A percentile compares a stretch with the other conserved stretches of the same genome.
These are phyloP conservation scores for Zosterops lateralis DNA, from an alignment of 2,113 vertebrate species.

Conservation along the genomic window DNA sequence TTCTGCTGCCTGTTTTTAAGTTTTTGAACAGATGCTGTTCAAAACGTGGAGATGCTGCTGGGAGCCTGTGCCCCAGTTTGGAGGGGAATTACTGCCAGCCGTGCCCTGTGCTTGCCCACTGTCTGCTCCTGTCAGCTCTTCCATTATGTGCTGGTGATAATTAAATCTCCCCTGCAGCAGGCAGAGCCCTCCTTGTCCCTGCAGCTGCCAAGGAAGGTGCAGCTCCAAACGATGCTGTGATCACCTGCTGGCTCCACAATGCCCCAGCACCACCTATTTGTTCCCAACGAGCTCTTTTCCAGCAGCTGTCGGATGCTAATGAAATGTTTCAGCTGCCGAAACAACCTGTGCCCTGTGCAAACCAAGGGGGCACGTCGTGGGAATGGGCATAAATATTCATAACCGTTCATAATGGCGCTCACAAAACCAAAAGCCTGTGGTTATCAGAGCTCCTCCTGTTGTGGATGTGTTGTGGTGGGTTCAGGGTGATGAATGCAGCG, in stretches of 20 bases:
- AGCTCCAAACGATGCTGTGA: neutral
- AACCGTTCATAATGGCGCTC: neutral
- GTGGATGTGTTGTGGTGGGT: neutral
- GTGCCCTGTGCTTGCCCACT: neutral
- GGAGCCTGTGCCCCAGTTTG: neutral
- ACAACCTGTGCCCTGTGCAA: slow-evolving; percentile 41
- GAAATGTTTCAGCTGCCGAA: slow-evolving; percentile 18
- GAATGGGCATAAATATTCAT: slow-evolving; percentile 42
- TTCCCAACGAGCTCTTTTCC: neutral
- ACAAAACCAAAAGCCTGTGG: neutral
- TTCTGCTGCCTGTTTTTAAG: neutral
- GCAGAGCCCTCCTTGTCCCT: neutral
- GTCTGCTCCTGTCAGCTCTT: neutral
- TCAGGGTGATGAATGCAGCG: neutral
- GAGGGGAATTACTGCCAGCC: neutral
- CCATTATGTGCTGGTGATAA: neutral
- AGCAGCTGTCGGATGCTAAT: slow-evolving; percentile 37
- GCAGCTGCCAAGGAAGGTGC: slow-evolving; percentile 15
- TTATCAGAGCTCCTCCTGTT: neutral
- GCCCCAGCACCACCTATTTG: neutral
- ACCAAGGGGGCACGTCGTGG: neutral
- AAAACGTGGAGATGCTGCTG: neutral
- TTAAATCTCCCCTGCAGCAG: neutral
- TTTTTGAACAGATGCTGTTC: neutral
- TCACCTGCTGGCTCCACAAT: slow-evolving; percentile 3